Evolutionary conservation across 2,888 invertebrate genomes (phyloP).

Genomic region (Trachelus tabidus): DNA sequence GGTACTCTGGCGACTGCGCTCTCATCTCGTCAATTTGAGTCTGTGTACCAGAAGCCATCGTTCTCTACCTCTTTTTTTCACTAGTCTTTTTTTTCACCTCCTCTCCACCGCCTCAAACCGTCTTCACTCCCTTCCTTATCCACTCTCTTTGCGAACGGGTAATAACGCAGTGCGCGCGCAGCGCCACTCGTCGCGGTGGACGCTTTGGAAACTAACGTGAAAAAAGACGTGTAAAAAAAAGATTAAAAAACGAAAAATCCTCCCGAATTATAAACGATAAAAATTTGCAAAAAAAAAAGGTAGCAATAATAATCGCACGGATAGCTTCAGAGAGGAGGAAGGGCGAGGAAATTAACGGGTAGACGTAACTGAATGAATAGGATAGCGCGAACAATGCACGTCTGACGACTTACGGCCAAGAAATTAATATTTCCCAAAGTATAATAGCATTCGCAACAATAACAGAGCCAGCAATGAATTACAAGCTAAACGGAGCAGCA

Average conservation of each 20-base stretch:
- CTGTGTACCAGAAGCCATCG: neutral
- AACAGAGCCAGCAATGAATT: neutral
- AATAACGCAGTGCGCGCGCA: neutral
- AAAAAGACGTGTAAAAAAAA: neutral
- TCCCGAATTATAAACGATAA: no score
- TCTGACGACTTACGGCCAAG: no score
- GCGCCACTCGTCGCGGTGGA: neutral
- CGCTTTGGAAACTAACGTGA: neutral
- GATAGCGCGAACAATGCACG: no score
- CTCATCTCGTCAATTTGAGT: slow-evolving; percentile 7
- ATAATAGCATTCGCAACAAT: neutral
- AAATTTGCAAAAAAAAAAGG: no score
- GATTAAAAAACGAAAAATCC: no score
- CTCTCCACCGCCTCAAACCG: neutral
- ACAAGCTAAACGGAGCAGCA: neutral
- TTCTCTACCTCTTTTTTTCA: neutral
- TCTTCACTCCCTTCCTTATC: neutral
- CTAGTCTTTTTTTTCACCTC: neutral
- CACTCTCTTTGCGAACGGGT: neutral
- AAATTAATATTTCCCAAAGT: no score
- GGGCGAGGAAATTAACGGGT: no score
- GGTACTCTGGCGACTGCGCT: slow-evolving; percentile 28
- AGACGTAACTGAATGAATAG: no score
- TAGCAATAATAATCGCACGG: no score
- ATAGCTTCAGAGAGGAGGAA: no score